These are phyloP conservation scores for Neopelma chrysocephalum DNA, from an alignment of 2,797 vertebrate genomes.

Conservation along the genomic window DNA sequence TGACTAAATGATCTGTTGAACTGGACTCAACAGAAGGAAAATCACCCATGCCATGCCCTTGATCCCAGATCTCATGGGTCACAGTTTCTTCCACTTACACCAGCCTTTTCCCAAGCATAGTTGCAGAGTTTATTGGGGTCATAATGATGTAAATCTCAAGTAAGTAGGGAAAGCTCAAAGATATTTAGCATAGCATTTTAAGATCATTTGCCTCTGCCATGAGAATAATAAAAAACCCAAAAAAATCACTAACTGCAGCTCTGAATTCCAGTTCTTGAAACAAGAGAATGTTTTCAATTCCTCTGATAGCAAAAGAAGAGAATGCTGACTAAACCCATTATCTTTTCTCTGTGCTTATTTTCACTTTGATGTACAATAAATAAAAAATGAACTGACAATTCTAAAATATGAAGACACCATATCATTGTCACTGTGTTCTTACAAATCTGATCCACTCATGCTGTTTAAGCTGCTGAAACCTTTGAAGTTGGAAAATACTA, in stretches of 20 bases:
- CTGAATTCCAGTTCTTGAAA: background rate
- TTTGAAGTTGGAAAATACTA: constrained; percentile 75
- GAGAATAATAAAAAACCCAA: background rate
- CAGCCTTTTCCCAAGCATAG: background rate
- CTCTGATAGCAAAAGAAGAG: constrained; percentile 19
- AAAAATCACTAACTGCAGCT: background rate
- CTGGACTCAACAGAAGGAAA: background rate
- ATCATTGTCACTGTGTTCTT: constrained; percentile 53
- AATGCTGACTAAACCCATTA: constrained; percentile 51
- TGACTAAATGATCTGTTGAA: background rate
- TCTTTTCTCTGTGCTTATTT: constrained; percentile 46
- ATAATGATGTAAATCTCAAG: background rate
- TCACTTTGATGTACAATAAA: constrained; percentile 72
- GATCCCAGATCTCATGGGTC: background rate
- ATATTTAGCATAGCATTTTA: background rate
- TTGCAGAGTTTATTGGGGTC: background rate
- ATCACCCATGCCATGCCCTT: background rate
- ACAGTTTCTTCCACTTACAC: background rate
- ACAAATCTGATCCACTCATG: constrained; percentile 62
- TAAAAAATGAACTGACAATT: constrained; percentile 67
- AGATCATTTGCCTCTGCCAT: background rate
- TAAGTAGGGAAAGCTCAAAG: background rate
- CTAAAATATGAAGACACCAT: constrained; percentile 68
- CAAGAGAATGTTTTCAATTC: constrained; percentile 4
- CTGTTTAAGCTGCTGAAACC: constrained; percentile 48